phyloP scores from a whole-genome alignment of 2,888 invertebrate genomes.

The Cephalotes varians region DNA sequence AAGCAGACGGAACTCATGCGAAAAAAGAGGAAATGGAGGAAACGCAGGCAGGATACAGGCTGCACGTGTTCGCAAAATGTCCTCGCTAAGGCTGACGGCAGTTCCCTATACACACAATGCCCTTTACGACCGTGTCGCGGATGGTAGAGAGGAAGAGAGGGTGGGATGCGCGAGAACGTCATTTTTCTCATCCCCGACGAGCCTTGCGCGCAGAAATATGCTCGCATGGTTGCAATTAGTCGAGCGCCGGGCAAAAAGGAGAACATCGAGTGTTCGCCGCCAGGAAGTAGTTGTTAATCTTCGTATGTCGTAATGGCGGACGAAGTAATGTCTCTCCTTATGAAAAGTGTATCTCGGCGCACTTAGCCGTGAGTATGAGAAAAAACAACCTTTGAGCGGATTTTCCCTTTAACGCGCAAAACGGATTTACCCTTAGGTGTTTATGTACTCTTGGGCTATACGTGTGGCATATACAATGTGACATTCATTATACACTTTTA shows the following conservation, averaged over 20 bases:
- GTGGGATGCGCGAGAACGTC: constrained; percentile 51
- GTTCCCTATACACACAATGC: constrained; percentile 57
- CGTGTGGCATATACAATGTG: background rate
- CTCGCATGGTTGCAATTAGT: constrained; percentile 77
- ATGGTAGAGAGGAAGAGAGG: background rate
- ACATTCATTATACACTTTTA: constrained; percentile 24
- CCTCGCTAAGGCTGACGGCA: constrained; percentile 50
- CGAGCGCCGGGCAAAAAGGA: constrained; percentile 70
- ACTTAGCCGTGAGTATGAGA: constrained; percentile 19
- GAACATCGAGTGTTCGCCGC: constrained; percentile 68
- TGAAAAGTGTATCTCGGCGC: constrained; percentile 67
- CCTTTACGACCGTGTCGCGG: constrained; percentile 41
- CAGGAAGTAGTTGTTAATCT: constrained; percentile 75
- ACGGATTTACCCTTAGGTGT: constrained; percentile 4
- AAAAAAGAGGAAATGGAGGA: constrained; percentile 6
- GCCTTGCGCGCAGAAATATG: constrained; percentile 67
- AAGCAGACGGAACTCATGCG: constrained; percentile 46
- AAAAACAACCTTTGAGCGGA: constrained; percentile 22
- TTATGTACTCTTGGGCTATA: background rate
- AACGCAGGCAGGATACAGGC: constrained; percentile 9
- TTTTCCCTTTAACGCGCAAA: constrained; percentile 39
- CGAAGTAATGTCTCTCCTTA: constrained; percentile 68
- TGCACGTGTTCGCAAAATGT: constrained; percentile 68
- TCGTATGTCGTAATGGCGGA: constrained; percentile 70
- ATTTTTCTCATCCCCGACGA: constrained; percentile 72